A percentile compares a stretch with the other conserved stretches of the same genome.
phyloP scores from a whole-genome alignment of 2,888 invertebrate genomes.

The Acleris laterana region DNA sequence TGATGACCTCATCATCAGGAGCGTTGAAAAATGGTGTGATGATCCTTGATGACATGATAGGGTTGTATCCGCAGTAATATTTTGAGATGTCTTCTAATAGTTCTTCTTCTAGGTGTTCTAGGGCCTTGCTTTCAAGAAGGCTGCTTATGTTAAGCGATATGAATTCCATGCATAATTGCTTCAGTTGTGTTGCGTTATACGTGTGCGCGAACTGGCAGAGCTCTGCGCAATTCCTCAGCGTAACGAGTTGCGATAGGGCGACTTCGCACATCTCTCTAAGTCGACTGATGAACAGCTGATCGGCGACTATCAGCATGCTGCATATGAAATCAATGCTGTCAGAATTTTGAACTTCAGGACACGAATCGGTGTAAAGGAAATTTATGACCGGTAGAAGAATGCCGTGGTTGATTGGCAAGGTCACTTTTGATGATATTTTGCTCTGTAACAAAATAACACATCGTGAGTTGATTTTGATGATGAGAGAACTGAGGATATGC shows the following conservation, averaged over 20 bases:
- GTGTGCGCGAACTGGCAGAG: conserved; percentile 89
- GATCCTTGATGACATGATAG: conserved; percentile 85
- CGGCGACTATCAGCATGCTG: conserved; percentile 90
- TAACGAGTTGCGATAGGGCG: conserved; percentile 86
- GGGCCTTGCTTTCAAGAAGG: conserved; percentile 87
- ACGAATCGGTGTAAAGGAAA: conserved; percentile 89
- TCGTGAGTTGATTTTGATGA: no score
- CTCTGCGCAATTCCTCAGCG: conserved; percentile 90
- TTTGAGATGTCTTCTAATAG: conserved; percentile 86
- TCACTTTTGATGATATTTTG: conserved; percentile 76
- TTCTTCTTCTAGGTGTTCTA: conserved; percentile 86
- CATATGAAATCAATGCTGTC: conserved; percentile 89
- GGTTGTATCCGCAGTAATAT: conserved; percentile 87
- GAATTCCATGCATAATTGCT: conserved; percentile 89
- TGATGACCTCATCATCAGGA: conserved; percentile 83
- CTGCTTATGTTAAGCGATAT: conserved; percentile 90
- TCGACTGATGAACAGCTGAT: conserved; percentile 90
- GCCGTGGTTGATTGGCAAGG: conserved; percentile 85
- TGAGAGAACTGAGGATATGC: no score
- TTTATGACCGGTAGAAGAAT: conserved; percentile 88
- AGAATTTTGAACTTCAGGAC: conserved; percentile 83
- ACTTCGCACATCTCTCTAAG: conserved; percentile 90
- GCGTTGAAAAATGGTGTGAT: conserved; percentile 89
- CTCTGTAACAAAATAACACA: conserved; percentile 69
- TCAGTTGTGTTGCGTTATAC: conserved; percentile 90